Evolutionary conservation across 2,113 vertebrate species (phyloP), one percentile per base, ranked within the genome.

Genomic region (Grammomys dolichurus): DNA sequence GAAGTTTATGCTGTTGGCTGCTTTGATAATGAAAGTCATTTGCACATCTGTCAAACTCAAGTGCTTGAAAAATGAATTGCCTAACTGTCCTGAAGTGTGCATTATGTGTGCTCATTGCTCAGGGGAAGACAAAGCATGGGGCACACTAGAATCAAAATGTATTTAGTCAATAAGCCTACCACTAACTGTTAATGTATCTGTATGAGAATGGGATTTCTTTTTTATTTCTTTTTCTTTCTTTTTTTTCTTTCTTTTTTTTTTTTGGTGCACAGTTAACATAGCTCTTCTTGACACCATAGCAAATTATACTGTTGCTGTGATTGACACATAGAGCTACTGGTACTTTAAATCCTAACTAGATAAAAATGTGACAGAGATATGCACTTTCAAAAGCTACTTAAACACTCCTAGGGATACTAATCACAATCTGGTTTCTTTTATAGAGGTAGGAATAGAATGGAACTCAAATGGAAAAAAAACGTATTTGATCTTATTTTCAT

Each of bases 21-120:
- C 92, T 98, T 96, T 92, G 95, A 96, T 97, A 98, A 98, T 93
- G 93, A 98, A 97, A 98, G 94, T 81, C 95, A 95, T 98, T 98
- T 98, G 80, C 24, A 67, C 94, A 96, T 97, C 95, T 98, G 93
- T 97, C 97, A 98, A 88, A 96, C 75, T 97, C 91, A 67, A 97
- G 95, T 96, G 91, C 87, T 90, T 97, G 77, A 93, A 81, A 97
- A 97, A 97, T 43, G 36, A 98, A 98, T 97, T 48, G 3, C 56
- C 77, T 96, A 96, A 88, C 86, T 96, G 13, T 96, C 48, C 36
- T 6, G 1, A 98, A 98, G 56, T 90, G 7, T 1, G 85, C 54
- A 67, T 96, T 97, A 3, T 82, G 63, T 94, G 63, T 86, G 60
- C 73, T 94, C 87, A 82, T 72, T 94, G 51, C 73, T 65, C 10